A percentile compares a stretch with the other conserved stretches of the same genome.
Conservation (phyloP, 2,797 vertebrate genomes). For the Amazona ochrocephala region DNA sequence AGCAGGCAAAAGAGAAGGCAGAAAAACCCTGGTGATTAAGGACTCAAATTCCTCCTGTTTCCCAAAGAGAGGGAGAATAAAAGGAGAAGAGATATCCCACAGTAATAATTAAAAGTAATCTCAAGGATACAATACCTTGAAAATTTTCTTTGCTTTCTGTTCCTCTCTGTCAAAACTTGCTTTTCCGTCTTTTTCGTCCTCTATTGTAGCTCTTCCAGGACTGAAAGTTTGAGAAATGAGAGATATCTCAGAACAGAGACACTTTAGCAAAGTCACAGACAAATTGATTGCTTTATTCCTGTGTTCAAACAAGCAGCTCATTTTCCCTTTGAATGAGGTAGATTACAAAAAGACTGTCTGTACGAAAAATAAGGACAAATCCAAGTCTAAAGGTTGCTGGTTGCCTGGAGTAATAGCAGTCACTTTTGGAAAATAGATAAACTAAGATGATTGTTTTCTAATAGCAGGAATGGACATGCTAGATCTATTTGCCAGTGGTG, state of each 20-base stretch:
- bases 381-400: background rate
- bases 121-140: constrained; percentile 14
- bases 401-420: background rate
- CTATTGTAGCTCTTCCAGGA: background rate
- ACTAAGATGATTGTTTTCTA: background rate
- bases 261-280: background rate
- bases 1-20: background rate
- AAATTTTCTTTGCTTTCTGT: constrained; percentile 75
- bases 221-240: constrained; percentile 48
- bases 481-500: background rate
- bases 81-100: background rate
- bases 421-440: background rate
- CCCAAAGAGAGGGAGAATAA: background rate
- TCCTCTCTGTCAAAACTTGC: background rate
- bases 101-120: background rate
- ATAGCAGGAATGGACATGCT: background rate
- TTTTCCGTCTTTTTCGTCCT: background rate
- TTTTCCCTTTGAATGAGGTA: background rate
- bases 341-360: background rate
- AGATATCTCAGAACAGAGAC: background rate
- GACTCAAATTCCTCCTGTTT: background rate
- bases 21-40: background rate
- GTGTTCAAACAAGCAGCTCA: background rate
- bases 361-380: background rate
- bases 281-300: background rate